Base-by-base conservation (phyloP, 2,888 invertebrate species). In the Heteromurus nitidus region DNA sequence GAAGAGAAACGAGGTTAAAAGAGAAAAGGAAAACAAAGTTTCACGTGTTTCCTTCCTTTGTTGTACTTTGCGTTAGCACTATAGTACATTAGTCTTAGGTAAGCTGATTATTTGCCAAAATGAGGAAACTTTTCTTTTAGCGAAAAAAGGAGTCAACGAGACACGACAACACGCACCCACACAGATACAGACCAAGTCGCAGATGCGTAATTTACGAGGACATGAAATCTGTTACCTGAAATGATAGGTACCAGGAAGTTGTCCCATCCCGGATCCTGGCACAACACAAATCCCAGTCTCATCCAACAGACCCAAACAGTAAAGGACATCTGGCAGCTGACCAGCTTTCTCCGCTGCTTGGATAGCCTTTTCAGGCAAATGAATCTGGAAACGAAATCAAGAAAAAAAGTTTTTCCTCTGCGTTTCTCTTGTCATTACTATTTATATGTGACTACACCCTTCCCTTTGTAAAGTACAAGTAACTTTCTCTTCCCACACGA, bases 221-320 rank as follows among this genome's bases (percentile, higher is more conserved):
- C 9, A 3, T n/a, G 2, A 84, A 70, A 30, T 82, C 5, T 47
- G 11, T 82, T 88, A 92, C 92, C 92, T 91, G 92, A 99, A 99
- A 90, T 99, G 99, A 91, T 93, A 95, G 0, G 99, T 99, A 86
- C 96, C 97, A 0, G 95, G 94, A 82, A 90, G 90, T 90, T 99
- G 99, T 0, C 98, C 98, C 90, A 99, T 99, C 42, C 99, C 99
- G 80, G 94, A 93, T 58, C 98, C 99, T 16, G 96, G 93, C 28
- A 96, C 97, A 68, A 99, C 93, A 91, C 99, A 99, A 89, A 99
- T 95, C 20, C 73, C 69, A 1, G 69, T 69, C 1, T 18, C 30
- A 20, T 28, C 98, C 97, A 0, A 95, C 94, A 80, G 93, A 91
- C 90, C 99, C 99, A 53, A 99, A 91, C 97, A 97, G 90, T 98